phyloP scores from a whole-genome alignment of 2,113 vertebrate species.

The Lophotis ruficrista region DNA sequence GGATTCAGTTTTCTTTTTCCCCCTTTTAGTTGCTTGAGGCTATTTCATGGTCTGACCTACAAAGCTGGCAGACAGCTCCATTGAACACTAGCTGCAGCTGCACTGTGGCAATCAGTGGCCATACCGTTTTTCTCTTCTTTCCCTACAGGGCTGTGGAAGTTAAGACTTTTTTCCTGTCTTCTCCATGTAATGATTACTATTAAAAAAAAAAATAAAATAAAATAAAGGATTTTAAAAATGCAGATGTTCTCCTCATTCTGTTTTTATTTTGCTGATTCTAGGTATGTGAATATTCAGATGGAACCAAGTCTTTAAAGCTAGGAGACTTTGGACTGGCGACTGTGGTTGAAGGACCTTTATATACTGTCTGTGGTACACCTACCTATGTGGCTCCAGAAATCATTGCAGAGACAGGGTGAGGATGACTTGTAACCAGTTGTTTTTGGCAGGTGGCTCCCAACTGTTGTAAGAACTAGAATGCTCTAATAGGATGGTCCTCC shows the following conservation, averaged over 20 bases:
- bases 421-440: neutral
- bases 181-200: neutral
- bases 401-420: constrained; percentile 94
- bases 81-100: neutral
- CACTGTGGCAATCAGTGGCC: neutral
- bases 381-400: constrained; percentile 98
- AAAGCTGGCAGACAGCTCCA: neutral
- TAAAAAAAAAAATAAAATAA: neutral
- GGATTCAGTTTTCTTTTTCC: neutral
- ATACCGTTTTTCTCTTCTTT: neutral
- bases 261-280: constrained; percentile 35
- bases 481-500: neutral
- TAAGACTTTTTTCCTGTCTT: neutral
- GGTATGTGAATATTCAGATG: constrained; percentile 93
- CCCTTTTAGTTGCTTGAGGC: neutral
- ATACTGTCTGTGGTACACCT: constrained; percentile 95
- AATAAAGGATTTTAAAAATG: neutral
- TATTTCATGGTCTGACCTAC: neutral
- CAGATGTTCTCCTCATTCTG: neutral
- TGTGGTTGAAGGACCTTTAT: constrained; percentile 91
- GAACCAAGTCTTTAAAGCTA: constrained; percentile 93
- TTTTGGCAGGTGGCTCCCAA: neutral
- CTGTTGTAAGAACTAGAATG: neutral
- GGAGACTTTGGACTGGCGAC: constrained; percentile 97
- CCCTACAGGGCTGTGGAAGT: neutral